Conservation (phyloP, 1,140 invertebrate species). For the Heliothis subflexa region DNA sequence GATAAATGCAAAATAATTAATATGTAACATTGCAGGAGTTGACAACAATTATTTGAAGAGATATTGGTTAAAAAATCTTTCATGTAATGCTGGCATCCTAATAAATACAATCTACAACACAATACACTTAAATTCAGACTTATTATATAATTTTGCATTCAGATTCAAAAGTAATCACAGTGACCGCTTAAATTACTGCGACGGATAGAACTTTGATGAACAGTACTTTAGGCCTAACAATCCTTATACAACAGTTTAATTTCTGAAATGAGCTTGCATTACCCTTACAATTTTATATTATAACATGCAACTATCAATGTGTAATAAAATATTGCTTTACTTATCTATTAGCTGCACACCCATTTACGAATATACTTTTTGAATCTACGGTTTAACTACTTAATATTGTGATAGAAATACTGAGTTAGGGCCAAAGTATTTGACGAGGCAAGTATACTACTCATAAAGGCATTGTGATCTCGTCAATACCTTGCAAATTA, state of each 20-base stretch:
- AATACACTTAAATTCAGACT: constrained; percentile 40
- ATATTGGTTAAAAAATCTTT: neutral
- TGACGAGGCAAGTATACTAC: constrained; percentile 9
- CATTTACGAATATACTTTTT: constrained; percentile 1
- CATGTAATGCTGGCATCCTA: constrained; percentile 1
- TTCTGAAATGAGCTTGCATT: constrained; percentile 1
- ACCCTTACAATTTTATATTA: neutral
- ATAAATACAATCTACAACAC: constrained; percentile 42
- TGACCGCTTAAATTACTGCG: constrained; percentile 23
- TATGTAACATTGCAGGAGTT: neutral
- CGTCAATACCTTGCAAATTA: neutral
- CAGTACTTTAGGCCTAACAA: constrained; percentile 33
- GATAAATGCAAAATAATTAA: neutral
- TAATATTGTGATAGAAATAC: constrained; percentile 35
- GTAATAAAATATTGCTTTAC: constrained; percentile 41
- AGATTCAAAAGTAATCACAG: constrained; percentile 48
- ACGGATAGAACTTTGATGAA: constrained; percentile 29
- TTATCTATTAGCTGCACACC: constrained; percentile 25
- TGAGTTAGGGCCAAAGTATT: neutral
- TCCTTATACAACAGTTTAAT: constrained; percentile 36
- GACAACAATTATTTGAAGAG: too few relatives aligned
- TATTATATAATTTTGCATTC: constrained; percentile 46
- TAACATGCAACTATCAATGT: constrained; percentile 20
- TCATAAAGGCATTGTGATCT: neutral
- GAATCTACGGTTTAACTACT: neutral